Percentiles rank a stretch among this genome's conserved stretches.
phyloP scores from a whole-genome alignment of 2,888 invertebrate genomes.

The Sthenelais limicola region DNA sequence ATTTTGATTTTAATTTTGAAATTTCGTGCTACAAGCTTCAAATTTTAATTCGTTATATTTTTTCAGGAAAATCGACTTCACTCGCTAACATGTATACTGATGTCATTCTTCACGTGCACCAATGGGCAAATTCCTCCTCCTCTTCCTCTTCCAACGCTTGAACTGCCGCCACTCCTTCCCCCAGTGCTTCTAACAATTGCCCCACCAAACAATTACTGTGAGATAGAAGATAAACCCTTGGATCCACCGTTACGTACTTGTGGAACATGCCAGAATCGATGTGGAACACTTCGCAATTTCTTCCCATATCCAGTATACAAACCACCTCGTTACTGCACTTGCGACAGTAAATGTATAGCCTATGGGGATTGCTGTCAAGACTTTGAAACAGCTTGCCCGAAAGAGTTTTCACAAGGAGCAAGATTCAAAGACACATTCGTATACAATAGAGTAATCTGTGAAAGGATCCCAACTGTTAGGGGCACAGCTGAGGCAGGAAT shows the following conservation, averaged over 20 bases:
- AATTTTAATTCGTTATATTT: no score
- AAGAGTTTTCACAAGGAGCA: background rate
- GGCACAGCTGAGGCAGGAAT: no score
- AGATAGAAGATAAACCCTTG: background rate
- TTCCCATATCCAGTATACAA: no score
- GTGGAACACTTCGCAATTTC: no score
- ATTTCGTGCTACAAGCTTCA: no score
- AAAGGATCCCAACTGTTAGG: background rate
- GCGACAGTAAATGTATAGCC: conserved; percentile 6
- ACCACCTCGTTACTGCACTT: no score
- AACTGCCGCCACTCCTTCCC: background rate
- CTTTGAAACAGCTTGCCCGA: conserved; percentile 7
- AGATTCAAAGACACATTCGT: background rate
- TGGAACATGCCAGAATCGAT: background rate
- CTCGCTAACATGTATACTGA: no score
- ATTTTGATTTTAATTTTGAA: no score
- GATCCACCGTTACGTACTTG: background rate
- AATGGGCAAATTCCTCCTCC: no score
- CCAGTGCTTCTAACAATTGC: background rate
- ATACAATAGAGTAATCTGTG: background rate
- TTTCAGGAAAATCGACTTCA: no score
- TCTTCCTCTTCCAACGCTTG: background rate
- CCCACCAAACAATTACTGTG: background rate
- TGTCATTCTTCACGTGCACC: no score
- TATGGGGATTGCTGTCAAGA: conserved; percentile 25